Evolutionary conservation across 2,797 vertebrate species (phyloP).

Genomic region (Anabas testudineus): DNA sequence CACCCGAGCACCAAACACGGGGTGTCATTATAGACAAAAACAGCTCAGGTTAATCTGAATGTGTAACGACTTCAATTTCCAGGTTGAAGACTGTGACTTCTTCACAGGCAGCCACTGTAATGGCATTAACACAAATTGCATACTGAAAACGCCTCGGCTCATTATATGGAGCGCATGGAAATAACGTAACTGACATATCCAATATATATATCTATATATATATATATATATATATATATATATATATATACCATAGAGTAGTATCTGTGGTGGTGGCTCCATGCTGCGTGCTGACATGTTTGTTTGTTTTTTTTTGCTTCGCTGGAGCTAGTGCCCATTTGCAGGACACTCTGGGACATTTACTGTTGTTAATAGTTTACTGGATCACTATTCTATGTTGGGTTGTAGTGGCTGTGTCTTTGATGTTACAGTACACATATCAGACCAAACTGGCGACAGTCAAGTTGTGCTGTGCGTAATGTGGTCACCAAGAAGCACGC

Average conservation of each 20-base stretch:
- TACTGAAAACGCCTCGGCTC: conserved; percentile 8
- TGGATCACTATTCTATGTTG: not conserved
- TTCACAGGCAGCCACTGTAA: conserved; percentile 10
- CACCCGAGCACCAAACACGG: not conserved
- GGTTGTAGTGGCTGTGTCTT: not conserved
- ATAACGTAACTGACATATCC: conserved; percentile 17
- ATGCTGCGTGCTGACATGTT: not conserved
- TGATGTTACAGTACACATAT: not conserved
- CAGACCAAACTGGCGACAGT: not conserved
- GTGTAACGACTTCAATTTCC: conserved; percentile 19
- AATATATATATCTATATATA: too few relatives aligned
- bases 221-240: too few relatives aligned
- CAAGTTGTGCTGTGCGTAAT: not conserved
- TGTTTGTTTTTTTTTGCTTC: not conserved
- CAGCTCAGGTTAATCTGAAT: not conserved
- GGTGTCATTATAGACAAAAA: conserved; percentile 2
- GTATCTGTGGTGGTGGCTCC: conserved; percentile 5
- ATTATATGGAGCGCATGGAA: not conserved
- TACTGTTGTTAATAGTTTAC: not conserved
- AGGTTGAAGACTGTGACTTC: conserved; percentile 9
- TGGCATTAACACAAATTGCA: conserved; percentile 11
- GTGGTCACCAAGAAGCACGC: not conserved
- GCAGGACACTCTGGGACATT: not conserved
- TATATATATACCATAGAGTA: not conserved
- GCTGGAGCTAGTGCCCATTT: not conserved